Percentiles rank a stretch among this genome's conserved stretches.
phyloP scores from a whole-genome alignment of 2,113 vertebrate species.

The Corythornis madagascariensis region DNA sequence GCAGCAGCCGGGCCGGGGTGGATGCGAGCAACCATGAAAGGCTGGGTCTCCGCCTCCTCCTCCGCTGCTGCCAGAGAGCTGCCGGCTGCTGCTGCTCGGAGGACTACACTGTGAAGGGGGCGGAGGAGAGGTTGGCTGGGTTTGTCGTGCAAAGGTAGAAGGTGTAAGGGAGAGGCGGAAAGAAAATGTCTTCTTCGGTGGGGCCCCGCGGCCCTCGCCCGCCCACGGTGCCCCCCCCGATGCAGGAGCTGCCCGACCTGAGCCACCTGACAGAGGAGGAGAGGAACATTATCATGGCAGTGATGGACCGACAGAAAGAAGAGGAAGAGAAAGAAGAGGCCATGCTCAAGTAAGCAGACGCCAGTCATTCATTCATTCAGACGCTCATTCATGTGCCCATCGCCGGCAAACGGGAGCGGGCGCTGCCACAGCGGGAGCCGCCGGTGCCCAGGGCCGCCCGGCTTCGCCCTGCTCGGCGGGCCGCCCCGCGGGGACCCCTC shows the following conservation, averaged over 20 bases:
- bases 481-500: neutral
- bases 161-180: constrained; percentile 66
- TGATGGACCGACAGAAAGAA: constrained; percentile 98
- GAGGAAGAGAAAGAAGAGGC: constrained; percentile 98
- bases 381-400: constrained; percentile 41
- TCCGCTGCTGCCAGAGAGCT: constrained; percentile 75
- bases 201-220: constrained; percentile 95
- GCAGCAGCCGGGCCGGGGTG: constrained; percentile 72
- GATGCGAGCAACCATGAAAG: constrained; percentile 84
- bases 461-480: neutral
- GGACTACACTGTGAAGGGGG: constrained; percentile 85
- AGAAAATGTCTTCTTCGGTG: constrained; percentile 88
- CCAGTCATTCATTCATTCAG: constrained; percentile 56
- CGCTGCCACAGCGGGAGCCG: neutral
- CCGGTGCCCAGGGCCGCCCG: neutral
- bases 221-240: constrained; percentile 89
- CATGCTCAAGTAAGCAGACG: constrained; percentile 95
- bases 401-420: constrained; percentile 1
- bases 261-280: constrained; percentile 99
- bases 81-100: constrained; percentile 74
- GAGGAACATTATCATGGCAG: constrained; percentile 95
- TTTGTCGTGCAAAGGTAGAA: constrained; percentile 73
- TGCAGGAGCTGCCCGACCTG: constrained; percentile 95
- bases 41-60: constrained; percentile 74
- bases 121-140: constrained; percentile 71